Base-by-base conservation (phyloP, 2,113 vertebrate species). In the Nothobranchius furzeri region DNA sequence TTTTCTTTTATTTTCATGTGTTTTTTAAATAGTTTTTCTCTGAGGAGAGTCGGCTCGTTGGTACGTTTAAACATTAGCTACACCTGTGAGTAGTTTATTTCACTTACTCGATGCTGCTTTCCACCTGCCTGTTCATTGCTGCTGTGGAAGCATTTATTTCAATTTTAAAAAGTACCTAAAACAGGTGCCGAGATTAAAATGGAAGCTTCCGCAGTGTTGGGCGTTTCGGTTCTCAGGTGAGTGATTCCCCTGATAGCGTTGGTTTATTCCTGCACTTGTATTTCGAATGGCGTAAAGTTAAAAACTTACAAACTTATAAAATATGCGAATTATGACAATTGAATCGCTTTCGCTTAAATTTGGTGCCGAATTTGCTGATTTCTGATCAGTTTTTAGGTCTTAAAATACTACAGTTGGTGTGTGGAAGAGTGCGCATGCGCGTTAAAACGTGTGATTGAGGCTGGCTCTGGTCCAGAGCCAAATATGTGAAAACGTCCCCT, bases 201-300 rank as follows among this genome's bases (percentile, higher is more conserved):
- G 37, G 37, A 40, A 20, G 11, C 17, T 11, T 42, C 9, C 2
- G 15, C 12, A 0, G 7, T 49, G 10, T 70, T 66, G 85, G 85
- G 85, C 62, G 87, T 84, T 85, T 73, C 84, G 0, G 35, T 7
- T 40, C 4, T 2, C 85, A 84, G 83, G 86, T 86, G 67, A 85
- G 63, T 68, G 45, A 66, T 73, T 57, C 25, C 15, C 59, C 20
- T 52, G 50, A 24, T 11, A 4, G 11, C 20, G 50, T 30, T 20
- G 20, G 30, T 30, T 30, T 30, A 40, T 20, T 25, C 11, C 17
- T 52, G 6, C 5, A 6, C 6, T 30, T 30, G 30, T 30, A 30
- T 30, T 30, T 30, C 1, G 30, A 30, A 30, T 30, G 30, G 30
- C 30, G 37, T 40, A 1, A 7, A 40, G 43, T 12, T 1, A 45